Evolutionary conservation across 2,888 invertebrate genomes (phyloP), one percentile per base, ranked within the genome.

Genomic region (Deroplatys truncata): DNA sequence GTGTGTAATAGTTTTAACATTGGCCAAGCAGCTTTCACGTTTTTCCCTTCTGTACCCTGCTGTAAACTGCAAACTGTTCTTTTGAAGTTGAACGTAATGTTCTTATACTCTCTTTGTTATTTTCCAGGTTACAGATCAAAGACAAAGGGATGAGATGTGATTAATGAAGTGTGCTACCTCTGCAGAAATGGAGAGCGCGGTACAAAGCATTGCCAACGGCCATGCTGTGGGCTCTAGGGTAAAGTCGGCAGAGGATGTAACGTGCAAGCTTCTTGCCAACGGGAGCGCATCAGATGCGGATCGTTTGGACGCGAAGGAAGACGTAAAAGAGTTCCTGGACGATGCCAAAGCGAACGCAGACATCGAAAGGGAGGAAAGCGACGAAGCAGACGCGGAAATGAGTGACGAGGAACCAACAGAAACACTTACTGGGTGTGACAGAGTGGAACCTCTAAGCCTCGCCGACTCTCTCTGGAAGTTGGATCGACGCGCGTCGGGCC

Each of bases 401-500:
- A 56, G 16, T 16, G 56, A 56, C 20, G 35, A 84, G 4, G 31
- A 84, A 28, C 10, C 10, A 8, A 13, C 10, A 3, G 84, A 28
- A 84, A 13, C 9, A 9, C 8, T 15, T 10, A 8, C 28, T 9
- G 20, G 31, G 15, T 28, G 20, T 8, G 13, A 20, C 31, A 10
- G 35, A 25, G 20, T 84, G 25, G 84, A 84, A 35, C 35, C 84
- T 35, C 10, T 56, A 20, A 56, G 56, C 16, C 56, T 56, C 20
- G 20, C 56, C 56, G 56, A 49, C 15, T 89, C 91, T 25, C 83
- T 31, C 82, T 94, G 94, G 94, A 93, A 93, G 91, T 91, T 94
- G 92, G 94, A 93, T 91, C 92, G 92, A 86, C 91, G 91, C 28
- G 93, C 92, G 90, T 92, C 93, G 10, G 94, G 94, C 35, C 93